A percentile compares a stretch with the other conserved stretches of the same genome.
Evolutionary conservation across 2,113 vertebrate species (phyloP).

Genomic region (Onychorhynchus coronatus): DNA sequence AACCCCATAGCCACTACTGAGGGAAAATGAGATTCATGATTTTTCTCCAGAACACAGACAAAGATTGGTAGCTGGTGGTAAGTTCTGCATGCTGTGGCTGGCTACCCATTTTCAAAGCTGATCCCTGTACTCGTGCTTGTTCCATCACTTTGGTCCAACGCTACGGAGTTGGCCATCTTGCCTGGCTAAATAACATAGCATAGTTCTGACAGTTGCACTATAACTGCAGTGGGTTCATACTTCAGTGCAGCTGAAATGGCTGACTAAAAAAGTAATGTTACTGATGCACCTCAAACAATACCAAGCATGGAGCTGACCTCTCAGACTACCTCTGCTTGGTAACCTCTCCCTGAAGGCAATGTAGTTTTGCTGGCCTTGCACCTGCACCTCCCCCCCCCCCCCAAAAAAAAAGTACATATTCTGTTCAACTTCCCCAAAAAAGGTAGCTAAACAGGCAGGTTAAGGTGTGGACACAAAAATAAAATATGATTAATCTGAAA

Average conservation of each 20-base stretch:
- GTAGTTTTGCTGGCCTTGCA: not conserved
- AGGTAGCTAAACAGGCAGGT: not conserved
- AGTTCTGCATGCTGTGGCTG: not conserved
- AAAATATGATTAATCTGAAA: not conserved
- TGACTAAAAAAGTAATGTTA: not conserved
- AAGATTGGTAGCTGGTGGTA: not conserved
- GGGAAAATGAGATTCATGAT: not conserved
- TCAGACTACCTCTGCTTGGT: not conserved
- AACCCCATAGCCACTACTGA: not conserved
- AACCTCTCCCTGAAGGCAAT: not conserved
- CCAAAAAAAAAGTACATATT: not conserved
- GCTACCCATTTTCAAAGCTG: not conserved
- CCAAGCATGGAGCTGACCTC: not conserved
- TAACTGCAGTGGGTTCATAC: not conserved
- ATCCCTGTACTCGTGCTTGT: not conserved
- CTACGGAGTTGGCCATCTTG: not conserved
- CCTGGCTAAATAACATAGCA: not conserved
- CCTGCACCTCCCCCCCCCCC: too few relatives aligned
- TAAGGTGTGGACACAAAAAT: not conserved
- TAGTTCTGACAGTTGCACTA: not conserved
- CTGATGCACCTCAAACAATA: not conserved
- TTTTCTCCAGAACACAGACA: not conserved
- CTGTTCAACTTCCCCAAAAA: not conserved
- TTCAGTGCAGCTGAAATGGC: not conserved
- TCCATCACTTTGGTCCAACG: not conserved